These are phyloP conservation scores for Chrysomallon squamiferum DNA, from an alignment of 1,140 invertebrate species.

Conservation along the genomic window DNA sequence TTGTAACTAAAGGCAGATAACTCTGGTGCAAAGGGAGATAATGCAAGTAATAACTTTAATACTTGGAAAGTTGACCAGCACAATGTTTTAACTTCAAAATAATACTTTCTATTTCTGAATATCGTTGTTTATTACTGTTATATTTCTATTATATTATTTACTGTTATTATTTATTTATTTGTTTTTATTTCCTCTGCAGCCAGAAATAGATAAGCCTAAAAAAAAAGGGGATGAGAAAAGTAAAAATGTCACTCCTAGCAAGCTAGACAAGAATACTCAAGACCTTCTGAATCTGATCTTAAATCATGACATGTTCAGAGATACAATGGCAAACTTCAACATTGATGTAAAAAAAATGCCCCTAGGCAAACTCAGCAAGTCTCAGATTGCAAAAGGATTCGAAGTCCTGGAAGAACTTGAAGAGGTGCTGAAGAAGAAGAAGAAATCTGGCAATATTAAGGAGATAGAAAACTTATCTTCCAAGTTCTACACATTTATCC, in stretches of 20 bases:
- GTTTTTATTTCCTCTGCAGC: background rate
- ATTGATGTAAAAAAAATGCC: conserved; percentile 67
- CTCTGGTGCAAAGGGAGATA: too few species aligned
- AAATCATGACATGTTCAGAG: conserved; percentile 65
- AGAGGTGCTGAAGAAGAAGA: conserved; percentile 46
- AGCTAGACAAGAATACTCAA: conserved; percentile 58
- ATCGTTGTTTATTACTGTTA: too few species aligned
- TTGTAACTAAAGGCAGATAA: too few species aligned
- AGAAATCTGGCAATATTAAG: conserved; percentile 13
- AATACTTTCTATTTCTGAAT: too few species aligned
- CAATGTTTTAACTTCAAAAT: too few species aligned
- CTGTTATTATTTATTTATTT: conserved; percentile 50
- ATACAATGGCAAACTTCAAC: conserved; percentile 62
- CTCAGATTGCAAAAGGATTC: conserved; percentile 66
- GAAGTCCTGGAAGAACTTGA: conserved; percentile 64
- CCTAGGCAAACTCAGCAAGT: conserved; percentile 65
- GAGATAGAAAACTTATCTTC: conserved; percentile 52
- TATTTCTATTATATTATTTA: too few species aligned
- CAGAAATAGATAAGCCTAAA: background rate
- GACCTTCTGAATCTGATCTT: conserved; percentile 63
- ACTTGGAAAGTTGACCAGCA: too few species aligned
- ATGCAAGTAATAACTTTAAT: too few species aligned
- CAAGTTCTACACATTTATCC: conserved; percentile 65
- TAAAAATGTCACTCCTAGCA: conserved; percentile 28
- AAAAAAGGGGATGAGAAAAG: background rate